Evolutionary conservation across 2,797 vertebrate genomes (phyloP), one percentile per base, ranked within the genome.

Genomic region (Macropodus opercularis): DNA sequence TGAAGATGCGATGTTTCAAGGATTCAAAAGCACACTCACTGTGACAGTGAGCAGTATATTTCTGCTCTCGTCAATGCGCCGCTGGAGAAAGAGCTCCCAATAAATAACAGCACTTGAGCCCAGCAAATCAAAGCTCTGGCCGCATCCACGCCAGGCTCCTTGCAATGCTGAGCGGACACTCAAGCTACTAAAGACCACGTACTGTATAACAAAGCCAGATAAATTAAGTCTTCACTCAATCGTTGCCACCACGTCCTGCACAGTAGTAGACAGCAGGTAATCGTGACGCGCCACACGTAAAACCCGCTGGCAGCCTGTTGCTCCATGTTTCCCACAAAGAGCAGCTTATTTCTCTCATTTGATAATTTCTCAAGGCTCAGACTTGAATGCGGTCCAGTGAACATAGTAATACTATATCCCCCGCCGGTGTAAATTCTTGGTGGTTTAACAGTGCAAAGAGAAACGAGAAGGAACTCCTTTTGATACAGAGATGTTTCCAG

Each of bases 371-470:
- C 87, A 78, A 66, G 77, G 70, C 72, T 78, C 71, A 79, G 80
- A 80, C 80, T 85, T 87, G 86, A 88, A 79, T 46, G 46, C 39
- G 0, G 54, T 87, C 89, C 90, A 89, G 80, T 70, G 79, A 81
- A 88, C 81, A 89, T 54, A 87, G 89, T 85, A 87, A 88, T 51
- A 72, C 67, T 81, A 88, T 88, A 90, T 84, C 77, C 84, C 86
- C 85, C 85, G 84, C 91, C 90, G 89, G 88, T 90, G 87, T 88
- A 86, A 84, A 90, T 88, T 87, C 81, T 80, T 85, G 73, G 84
- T 77, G 82, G 86, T 81, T 84, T 74, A 75, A 77, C 78, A 53
- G 52, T 4, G 71, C 57, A 62, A 56, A 77, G 57, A 69, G 69
- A 82, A 77, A 81, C 47, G 61, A 52, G 75, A 79, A 75, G 72